Conservation (phyloP, 2,113 vertebrate genomes). For the Pedetes capensis region DNA sequence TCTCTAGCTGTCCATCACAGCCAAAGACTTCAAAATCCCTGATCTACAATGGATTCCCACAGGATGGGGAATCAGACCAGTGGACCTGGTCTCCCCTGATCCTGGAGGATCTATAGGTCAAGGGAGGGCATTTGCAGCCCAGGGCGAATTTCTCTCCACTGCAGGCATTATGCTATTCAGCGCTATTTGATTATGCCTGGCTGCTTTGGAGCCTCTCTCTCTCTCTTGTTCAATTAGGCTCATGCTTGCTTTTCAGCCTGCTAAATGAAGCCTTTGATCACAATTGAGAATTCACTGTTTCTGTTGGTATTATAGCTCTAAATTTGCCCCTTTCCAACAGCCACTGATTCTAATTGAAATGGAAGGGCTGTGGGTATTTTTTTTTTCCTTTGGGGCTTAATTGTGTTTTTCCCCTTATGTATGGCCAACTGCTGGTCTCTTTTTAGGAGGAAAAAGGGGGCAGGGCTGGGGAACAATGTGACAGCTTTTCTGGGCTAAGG, state of each 20-base stretch:
- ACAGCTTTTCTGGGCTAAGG: conserved; percentile 11
- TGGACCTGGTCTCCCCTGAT: not conserved
- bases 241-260: conserved; percentile 65
- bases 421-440: conserved; percentile 46
- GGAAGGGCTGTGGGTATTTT: not conserved
- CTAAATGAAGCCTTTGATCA: conserved; percentile 74
- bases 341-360: conserved; percentile 68
- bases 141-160: conserved; percentile 22
- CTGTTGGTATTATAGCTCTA: conserved; percentile 56
- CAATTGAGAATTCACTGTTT: conserved; percentile 74
- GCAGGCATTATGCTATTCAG: conserved; percentile 37
- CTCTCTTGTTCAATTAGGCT: conserved; percentile 73
- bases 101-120: not conserved
- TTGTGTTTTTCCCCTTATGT: conserved; percentile 49
- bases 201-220: conserved; percentile 54
- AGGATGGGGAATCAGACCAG: not conserved
- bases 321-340: conserved; percentile 65
- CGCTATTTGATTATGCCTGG: conserved; percentile 59
- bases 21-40: not conserved
- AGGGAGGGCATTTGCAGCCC: not conserved
- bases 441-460: conserved; percentile 24
- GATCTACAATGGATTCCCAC: not conserved
- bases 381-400: conserved; percentile 57
- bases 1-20: not conserved
- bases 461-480: not conserved